Evolutionary conservation across 2,113 vertebrate species (phyloP).

Genomic region (Ptyas mucosa): DNA sequence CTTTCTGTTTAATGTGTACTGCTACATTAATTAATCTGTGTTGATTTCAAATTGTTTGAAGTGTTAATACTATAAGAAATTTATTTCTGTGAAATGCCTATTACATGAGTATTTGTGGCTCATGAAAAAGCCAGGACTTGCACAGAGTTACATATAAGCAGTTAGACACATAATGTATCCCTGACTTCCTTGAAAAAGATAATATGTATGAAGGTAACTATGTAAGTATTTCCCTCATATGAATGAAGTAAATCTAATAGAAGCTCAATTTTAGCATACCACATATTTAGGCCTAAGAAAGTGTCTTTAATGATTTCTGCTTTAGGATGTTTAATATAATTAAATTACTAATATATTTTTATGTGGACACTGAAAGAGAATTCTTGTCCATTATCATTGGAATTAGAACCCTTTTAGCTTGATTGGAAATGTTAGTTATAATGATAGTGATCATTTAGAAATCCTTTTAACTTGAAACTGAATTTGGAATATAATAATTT

Average conservation of each 20-base stretch:
- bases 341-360: background rate
- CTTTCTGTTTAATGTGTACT: constrained; percentile 41
- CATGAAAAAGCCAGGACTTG: background rate
- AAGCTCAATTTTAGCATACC: background rate
- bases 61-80: background rate
- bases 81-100: background rate
- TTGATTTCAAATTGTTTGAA: background rate
- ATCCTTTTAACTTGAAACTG: background rate
- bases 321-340: background rate
- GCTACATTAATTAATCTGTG: background rate
- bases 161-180: background rate
- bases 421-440: background rate
- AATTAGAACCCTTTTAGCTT: background rate
- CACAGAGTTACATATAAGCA: background rate
- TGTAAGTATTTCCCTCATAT: background rate
- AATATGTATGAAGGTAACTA: background rate
- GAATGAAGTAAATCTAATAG: background rate
- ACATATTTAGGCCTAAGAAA: background rate
- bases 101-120: background rate
- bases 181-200: background rate
- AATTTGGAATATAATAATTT: background rate
- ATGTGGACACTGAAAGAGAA: background rate
- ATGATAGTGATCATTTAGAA: background rate
- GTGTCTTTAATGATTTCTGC: background rate
- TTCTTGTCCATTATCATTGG: background rate